phyloP scores from a whole-genome alignment of 2,888 invertebrate genomes.

The Stenichneumon culpator region DNA sequence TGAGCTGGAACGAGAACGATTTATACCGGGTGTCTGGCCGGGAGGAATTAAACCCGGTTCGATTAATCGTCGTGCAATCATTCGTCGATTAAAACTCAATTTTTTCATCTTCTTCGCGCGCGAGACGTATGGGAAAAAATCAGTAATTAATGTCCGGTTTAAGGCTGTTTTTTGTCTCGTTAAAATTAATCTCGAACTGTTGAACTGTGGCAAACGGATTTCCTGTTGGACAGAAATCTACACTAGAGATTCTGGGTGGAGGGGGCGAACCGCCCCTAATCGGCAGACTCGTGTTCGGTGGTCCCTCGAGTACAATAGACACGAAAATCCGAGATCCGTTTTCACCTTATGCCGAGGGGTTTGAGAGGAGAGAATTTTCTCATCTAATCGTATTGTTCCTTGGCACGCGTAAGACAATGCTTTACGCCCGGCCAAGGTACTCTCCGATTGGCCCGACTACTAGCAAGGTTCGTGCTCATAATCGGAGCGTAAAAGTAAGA shows the following conservation, averaged over 20 bases:
- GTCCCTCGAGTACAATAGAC: constrained; percentile 59
- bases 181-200: background rate
- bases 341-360: background rate
- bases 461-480: constrained; percentile 36
- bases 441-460: background rate
- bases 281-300: constrained; percentile 43
- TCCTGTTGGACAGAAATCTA: background rate
- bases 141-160: background rate
- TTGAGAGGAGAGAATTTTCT: constrained; percentile 54
- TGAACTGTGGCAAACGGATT: background rate
- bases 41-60: constrained; percentile 58
- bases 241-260: background rate
- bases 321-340: constrained; percentile 6
- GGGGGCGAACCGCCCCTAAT: constrained; percentile 6
- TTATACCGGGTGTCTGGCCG: constrained; percentile 68
- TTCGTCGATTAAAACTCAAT: constrained; percentile 49
- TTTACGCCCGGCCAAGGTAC: constrained; percentile 2
- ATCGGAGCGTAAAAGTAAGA: constrained; percentile 80
- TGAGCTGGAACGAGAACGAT: constrained; percentile 73
- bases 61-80: constrained; percentile 47
- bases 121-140: background rate
- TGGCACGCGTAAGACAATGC: constrained; percentile 71
- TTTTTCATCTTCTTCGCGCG: constrained; percentile 13
- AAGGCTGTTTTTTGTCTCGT: background rate
- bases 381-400: constrained; percentile 78